Evolutionary conservation across 2,888 invertebrate species (phyloP), one percentile per base, ranked within the genome.

Genomic region (Shargacucullia verbasci): DNA sequence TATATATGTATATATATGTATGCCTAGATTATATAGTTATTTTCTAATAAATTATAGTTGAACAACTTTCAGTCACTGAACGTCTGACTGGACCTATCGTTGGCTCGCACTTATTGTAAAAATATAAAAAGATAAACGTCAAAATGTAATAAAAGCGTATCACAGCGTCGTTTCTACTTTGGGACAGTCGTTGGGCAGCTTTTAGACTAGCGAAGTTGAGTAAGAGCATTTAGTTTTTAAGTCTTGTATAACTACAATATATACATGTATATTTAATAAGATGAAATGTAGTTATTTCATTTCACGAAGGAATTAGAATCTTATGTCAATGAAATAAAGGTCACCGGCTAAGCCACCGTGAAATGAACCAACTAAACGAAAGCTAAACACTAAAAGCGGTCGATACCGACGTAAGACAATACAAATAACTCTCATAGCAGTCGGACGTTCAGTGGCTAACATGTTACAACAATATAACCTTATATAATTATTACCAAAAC

Each of bases 141-240:
- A 50, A 70, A 59, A 59, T 64, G 58, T 54, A 56, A 58, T 47
- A 62, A 50, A 55, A 60, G 40, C 49, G 13, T 76, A 76, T 76
- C 77, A 76, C 75, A 76, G 71, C 33, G 58, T 54, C 39, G 58
- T 67, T 76, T 57, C 59, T 63, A 66, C 74, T 76, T 71, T 70
- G 74, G 65, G 43, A 61, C 25, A 59, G 62, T 76, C 77, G 75
- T 76, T 76, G 74, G 75, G 70, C 41, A 71, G 59, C 50, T 69
- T 60, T 52, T 49, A 63, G 76, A 75, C 75, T 75, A 76, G 75
- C 52, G 56, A 53, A 57, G 41, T 45, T 59, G 58, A 69, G 59
- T 65, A 52, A 52, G 49, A 49, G 66, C 44, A n/a, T n/a, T n/a
- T n/a, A n/a, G n/a, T n/a, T n/a, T n/a, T n/a, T n/a, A n/a, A n/a